Evolutionary conservation across 2,888 invertebrate species (phyloP).

Genomic region (Dicycla oo): DNA sequence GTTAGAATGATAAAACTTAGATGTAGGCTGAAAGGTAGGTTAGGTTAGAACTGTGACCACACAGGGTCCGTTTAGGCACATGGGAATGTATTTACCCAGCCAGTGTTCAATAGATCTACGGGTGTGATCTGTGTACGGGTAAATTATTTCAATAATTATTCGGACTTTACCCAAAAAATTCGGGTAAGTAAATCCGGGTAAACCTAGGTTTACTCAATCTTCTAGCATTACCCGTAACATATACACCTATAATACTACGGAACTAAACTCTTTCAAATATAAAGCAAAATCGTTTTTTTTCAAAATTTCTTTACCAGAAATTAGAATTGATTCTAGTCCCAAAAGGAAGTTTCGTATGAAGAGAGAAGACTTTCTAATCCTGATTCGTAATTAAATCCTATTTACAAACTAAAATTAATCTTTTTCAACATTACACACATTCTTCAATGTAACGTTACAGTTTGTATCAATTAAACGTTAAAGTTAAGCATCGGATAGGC

Average conservation of each 20-base stretch:
- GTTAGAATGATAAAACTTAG: too few species aligned
- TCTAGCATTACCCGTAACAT: too few species aligned
- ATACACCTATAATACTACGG: background rate
- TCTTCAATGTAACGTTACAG: conserved; percentile 38
- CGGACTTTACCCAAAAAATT: too few species aligned
- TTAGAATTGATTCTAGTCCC: background rate
- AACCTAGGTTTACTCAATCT: too few species aligned
- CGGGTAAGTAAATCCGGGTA: too few species aligned
- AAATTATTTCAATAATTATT: too few species aligned
- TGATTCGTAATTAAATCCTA: background rate
- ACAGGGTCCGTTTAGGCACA: too few species aligned
- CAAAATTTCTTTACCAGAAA: background rate
- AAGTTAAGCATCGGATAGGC: conserved; percentile 75
- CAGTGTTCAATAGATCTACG: too few species aligned
- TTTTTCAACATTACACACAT: conserved; percentile 3
- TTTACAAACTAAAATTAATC: background rate
- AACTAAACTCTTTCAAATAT: background rate
- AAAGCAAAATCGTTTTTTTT: background rate
- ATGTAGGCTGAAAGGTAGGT: too few species aligned
- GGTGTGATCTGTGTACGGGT: too few species aligned
- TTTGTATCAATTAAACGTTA: conserved; percentile 81
- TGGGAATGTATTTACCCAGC: too few species aligned
- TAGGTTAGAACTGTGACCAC: too few species aligned
- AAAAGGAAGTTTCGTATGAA: background rate
- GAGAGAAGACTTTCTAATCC: background rate